Conservation (phyloP, 2,888 invertebrate species). For the Leptinotarsa rubiginosa region DNA sequence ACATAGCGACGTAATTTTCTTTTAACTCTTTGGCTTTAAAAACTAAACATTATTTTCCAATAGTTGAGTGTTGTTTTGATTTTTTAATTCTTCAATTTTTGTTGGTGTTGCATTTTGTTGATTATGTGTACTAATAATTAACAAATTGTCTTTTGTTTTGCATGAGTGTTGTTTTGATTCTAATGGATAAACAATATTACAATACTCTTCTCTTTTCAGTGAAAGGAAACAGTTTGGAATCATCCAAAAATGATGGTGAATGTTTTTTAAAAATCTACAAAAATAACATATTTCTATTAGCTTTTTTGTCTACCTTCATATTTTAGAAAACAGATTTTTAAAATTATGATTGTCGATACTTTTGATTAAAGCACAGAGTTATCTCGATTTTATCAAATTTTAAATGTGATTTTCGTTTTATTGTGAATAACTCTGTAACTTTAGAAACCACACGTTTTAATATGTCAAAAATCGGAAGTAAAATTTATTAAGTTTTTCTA, state of each 20-base stretch:
- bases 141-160: slow-evolving; percentile 41
- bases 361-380: slow-evolving; percentile 37
- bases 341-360: slow-evolving; percentile 38
- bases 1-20: not conserved
- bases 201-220: slow-evolving; percentile 48
- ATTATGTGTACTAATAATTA: slow-evolving; percentile 45
- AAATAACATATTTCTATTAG: slow-evolving; percentile 48
- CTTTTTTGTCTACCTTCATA: slow-evolving; percentile 46
- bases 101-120: slow-evolving; percentile 50
- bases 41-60: slow-evolving; percentile 8
- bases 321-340: slow-evolving; percentile 40
- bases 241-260: slow-evolving; percentile 45
- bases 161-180: slow-evolving; percentile 41
- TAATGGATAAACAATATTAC: slow-evolving; percentile 32
- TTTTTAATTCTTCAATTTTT: slow-evolving; percentile 35
- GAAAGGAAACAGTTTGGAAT: slow-evolving; percentile 46
- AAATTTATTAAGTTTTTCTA: slow-evolving; percentile 47
- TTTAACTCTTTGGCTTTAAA: slow-evolving; percentile 6
- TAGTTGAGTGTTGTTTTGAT: slow-evolving; percentile 34
- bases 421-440: slow-evolving; percentile 37
- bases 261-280: slow-evolving; percentile 41
- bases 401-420: slow-evolving; percentile 32
- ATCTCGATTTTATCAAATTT: slow-evolving; percentile 29
- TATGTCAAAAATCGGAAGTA: slow-evolving; percentile 30
- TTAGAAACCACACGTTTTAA: slow-evolving; percentile 31